Percentiles rank a stretch among this genome's conserved stretches.
Conservation (phyloP, 2,888 invertebrate species). For the Nysson spinosus region DNA sequence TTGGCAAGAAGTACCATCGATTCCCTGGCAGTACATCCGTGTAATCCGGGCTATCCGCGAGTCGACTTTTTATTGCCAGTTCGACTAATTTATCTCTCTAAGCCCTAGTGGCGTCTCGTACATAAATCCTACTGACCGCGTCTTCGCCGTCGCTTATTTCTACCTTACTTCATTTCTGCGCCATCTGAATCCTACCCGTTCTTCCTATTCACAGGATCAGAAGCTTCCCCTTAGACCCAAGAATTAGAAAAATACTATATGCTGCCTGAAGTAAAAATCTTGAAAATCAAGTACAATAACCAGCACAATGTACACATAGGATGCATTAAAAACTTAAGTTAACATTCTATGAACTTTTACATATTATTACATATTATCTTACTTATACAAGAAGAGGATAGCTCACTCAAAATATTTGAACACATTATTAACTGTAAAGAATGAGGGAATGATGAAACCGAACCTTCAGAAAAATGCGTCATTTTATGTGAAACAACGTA, state of each 20-base stretch:
- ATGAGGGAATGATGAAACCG: too few relatives aligned
- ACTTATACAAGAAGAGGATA: too few relatives aligned
- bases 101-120: conserved; percentile 63
- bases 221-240: background rate
- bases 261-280: too few relatives aligned
- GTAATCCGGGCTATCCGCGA: conserved; percentile 68
- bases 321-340: too few relatives aligned
- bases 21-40: conserved; percentile 63
- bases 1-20: conserved; percentile 61
- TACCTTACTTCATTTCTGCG: conserved; percentile 32
- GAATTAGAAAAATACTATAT: conserved; percentile 37
- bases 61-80: conserved; percentile 65
- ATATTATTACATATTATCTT: too few relatives aligned
- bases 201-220: background rate
- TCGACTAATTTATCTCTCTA: conserved; percentile 69
- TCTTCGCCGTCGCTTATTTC: conserved; percentile 47
- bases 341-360: too few relatives aligned
- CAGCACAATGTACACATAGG: too few relatives aligned
- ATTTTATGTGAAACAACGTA: too few relatives aligned
- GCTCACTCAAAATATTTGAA: too few relatives aligned
- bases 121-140: conserved; percentile 68
- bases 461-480: too few relatives aligned
- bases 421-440: too few relatives aligned
- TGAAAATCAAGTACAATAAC: too few relatives aligned
- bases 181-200: conserved; percentile 34